Evolutionary conservation across 1,140 invertebrate species (phyloP).

Genomic region (Asobara japonica): DNA sequence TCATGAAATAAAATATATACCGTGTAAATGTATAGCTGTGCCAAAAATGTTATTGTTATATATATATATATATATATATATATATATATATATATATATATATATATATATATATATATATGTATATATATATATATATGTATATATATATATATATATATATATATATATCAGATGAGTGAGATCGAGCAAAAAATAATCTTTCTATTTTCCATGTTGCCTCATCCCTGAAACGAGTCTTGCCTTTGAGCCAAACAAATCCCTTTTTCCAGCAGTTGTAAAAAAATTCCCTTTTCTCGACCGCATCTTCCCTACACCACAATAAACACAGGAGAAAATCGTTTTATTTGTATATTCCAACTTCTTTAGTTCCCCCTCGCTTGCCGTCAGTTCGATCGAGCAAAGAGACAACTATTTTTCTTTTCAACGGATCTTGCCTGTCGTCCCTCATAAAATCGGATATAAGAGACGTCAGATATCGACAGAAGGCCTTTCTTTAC

Average conservation of each 20-base stretch:
- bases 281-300: not conserved
- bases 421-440: not conserved
- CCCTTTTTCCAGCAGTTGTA: not conserved
- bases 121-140: no score
- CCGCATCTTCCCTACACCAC: not conserved
- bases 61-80: no score
- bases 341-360: slow-evolving; percentile 21
- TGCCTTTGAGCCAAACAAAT: slow-evolving; percentile 19
- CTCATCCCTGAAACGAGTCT: not conserved
- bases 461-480: slow-evolving; percentile 29
- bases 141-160: no score
- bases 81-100: no score
- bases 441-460: slow-evolving; percentile 9
- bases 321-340: not conserved
- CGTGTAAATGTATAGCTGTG: no score
- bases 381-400: not conserved
- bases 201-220: not conserved
- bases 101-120: no score
- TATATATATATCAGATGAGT: no score
- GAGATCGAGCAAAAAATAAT: slow-evolving; percentile 26
- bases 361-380: not conserved
- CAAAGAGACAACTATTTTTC: not conserved
- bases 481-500: not conserved
- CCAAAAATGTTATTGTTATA: no score
- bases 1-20: no score